phyloP scores from a whole-genome alignment of 2,797 vertebrate species.

The Oreortyx pictus region DNA sequence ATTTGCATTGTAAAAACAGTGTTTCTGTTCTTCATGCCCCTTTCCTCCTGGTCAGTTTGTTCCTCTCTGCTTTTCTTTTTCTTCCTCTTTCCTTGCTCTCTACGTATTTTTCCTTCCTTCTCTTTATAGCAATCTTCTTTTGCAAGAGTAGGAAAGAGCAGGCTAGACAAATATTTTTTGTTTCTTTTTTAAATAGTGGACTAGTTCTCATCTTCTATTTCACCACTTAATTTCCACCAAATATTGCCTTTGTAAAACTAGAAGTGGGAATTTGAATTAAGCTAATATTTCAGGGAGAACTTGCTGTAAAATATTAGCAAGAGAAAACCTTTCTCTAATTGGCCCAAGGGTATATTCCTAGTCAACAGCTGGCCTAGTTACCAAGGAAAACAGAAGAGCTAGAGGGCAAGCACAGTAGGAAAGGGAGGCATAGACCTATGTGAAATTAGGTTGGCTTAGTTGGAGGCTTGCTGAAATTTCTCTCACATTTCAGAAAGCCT shows the following conservation, averaged over 20 bases:
- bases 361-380: conserved; percentile 35
- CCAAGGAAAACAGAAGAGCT: conserved; percentile 54
- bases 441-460: conserved; percentile 19
- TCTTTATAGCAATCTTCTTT: not conserved
- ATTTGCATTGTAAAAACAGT: not conserved
- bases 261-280: conserved; percentile 32
- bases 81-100: not conserved
- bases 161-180: not conserved
- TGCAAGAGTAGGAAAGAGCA: not conserved
- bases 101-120: not conserved
- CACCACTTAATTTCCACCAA: not conserved
- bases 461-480: conserved; percentile 11
- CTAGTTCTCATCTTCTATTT: not conserved
- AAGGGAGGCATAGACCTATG: not conserved
- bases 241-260: conserved; percentile 23
- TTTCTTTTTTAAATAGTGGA: not conserved
- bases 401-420: conserved; percentile 30
- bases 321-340: conserved; percentile 25
- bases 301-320: conserved; percentile 25
- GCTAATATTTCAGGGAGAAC: not conserved
- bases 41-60: not conserved
- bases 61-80: not conserved
- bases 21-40: not conserved
- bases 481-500: not conserved
- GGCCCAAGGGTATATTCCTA: conserved; percentile 29